A percentile compares a stretch with the other conserved stretches of the same genome.
phyloP scores from a whole-genome alignment of 64 coral and sea anemone species.

The Exaiptasia diaphana region DNA sequence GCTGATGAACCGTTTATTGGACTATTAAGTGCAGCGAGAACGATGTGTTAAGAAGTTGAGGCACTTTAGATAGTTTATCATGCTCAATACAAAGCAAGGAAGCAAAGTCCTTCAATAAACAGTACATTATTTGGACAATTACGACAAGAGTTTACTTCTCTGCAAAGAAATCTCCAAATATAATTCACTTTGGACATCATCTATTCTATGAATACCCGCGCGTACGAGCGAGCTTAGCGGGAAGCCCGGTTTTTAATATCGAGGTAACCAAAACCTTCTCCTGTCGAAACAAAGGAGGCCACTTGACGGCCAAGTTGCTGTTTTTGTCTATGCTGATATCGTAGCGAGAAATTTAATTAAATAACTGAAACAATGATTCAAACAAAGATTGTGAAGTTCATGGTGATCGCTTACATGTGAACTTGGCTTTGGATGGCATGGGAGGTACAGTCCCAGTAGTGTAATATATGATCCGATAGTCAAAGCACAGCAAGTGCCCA shows the following conservation, averaged over 20 bases:
- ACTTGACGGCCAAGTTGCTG: slow-evolving; percentile 9
- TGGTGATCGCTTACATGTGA: not conserved
- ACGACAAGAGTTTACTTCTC: not conserved
- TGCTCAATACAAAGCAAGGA: not conserved
- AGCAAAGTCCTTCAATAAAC: not conserved
- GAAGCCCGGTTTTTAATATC: slow-evolving; percentile 22
- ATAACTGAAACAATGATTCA: slow-evolving; percentile 6
- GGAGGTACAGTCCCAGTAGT: too few species aligned
- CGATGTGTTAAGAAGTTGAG: not conserved
- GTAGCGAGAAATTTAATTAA: slow-evolving; percentile 25
- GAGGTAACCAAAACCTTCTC: not conserved
- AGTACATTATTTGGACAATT: too few species aligned
- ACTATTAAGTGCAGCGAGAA: not conserved
- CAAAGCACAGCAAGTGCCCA: too few species aligned
- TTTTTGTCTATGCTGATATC: not conserved
- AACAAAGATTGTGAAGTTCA: not conserved
- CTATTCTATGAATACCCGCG: too few species aligned
- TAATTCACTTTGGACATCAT: not conserved
- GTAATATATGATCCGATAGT: too few species aligned
- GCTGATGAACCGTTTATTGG: slow-evolving; percentile 10
- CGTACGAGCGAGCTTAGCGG: not conserved
- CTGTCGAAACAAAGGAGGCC: not conserved
- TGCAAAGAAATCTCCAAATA: not conserved
- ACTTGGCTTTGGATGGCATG: not conserved
- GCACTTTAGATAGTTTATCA: too few species aligned